phyloP scores from a whole-genome alignment of 1,140 invertebrate genomes.

The Euborellia annulipes region DNA sequence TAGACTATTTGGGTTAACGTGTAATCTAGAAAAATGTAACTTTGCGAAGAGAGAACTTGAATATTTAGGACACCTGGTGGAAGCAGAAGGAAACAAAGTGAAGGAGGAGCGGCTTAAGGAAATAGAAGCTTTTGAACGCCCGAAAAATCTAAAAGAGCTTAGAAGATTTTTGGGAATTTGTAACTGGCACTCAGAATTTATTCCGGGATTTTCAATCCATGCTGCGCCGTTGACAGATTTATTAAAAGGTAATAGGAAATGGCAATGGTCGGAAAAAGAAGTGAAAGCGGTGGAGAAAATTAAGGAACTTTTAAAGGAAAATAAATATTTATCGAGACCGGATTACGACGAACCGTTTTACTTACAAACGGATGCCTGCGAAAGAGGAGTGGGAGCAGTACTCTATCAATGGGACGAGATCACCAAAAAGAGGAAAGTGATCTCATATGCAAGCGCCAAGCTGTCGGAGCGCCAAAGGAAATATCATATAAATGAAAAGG shows the following conservation, averaged over 20 bases:
- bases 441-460: slow-evolving; percentile 18
- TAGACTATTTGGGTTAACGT: slow-evolving; percentile 7
- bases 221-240: slow-evolving; percentile 19
- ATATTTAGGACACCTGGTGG: slow-evolving; percentile 16
- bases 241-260: slow-evolving; percentile 15
- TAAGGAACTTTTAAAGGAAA: slow-evolving; percentile 11
- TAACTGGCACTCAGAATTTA: slow-evolving; percentile 17
- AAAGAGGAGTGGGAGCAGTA: slow-evolving; percentile 15
- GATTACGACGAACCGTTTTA: slow-evolving; percentile 20
- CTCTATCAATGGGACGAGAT: no score
- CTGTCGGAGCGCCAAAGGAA: slow-evolving; percentile 17
- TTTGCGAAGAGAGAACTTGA: slow-evolving; percentile 10
- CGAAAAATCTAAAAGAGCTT: slow-evolving; percentile 18
- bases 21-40: slow-evolving; percentile 16
- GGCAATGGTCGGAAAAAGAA: slow-evolving; percentile 11
- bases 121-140: slow-evolving; percentile 18
- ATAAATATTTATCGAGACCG: slow-evolving; percentile 16
- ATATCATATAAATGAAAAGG: slow-evolving; percentile 25
- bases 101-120: slow-evolving; percentile 15
- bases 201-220: slow-evolving; percentile 18
- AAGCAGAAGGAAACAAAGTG: slow-evolving; percentile 10
- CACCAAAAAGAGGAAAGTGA: no score
- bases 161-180: slow-evolving; percentile 18
- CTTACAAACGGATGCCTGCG: slow-evolving; percentile 19
- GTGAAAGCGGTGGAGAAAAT: slow-evolving; percentile 7